Conservation (phyloP, 1,140 invertebrate species). For the Archegozetes longisetosus region DNA sequence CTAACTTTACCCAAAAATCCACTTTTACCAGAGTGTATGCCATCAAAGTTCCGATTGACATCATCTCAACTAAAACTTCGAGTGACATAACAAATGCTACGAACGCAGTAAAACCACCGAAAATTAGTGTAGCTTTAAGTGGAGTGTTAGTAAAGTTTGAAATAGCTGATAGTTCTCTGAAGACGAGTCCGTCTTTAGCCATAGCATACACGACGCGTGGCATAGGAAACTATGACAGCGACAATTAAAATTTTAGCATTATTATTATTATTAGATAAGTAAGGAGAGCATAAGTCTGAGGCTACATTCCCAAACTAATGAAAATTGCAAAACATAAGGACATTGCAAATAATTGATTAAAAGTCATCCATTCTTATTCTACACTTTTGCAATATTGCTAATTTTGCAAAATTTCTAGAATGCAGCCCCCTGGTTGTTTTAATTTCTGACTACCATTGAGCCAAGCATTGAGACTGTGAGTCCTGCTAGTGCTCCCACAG, state of each 20-base stretch:
- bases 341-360: not conserved
- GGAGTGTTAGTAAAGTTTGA: constrained; percentile 47
- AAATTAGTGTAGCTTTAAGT: constrained; percentile 22
- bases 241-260: constrained; percentile 45
- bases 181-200: constrained; percentile 81
- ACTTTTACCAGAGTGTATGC: constrained; percentile 71
- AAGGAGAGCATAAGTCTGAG: not conserved
- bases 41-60: constrained; percentile 79
- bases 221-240: constrained; percentile 54
- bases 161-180: constrained; percentile 38
- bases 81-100: constrained; percentile 60
- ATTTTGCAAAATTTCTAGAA: too few species aligned
- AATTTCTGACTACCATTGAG: constrained; percentile 53
- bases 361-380: not conserved
- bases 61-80: constrained; percentile 82
- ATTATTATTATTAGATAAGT: not conserved
- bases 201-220: constrained; percentile 86
- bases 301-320: constrained; percentile 1
- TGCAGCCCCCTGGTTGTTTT: not conserved
- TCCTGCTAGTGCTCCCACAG: constrained; percentile 70
- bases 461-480: constrained; percentile 82
- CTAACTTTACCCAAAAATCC: not conserved
- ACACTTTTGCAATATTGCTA: not conserved
- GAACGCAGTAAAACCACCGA: constrained; percentile 47
- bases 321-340: not conserved